These are phyloP conservation scores for Drosophila mimetica DNA, from an alignment of 2,888 invertebrate genomes.

Conservation along the genomic window DNA sequence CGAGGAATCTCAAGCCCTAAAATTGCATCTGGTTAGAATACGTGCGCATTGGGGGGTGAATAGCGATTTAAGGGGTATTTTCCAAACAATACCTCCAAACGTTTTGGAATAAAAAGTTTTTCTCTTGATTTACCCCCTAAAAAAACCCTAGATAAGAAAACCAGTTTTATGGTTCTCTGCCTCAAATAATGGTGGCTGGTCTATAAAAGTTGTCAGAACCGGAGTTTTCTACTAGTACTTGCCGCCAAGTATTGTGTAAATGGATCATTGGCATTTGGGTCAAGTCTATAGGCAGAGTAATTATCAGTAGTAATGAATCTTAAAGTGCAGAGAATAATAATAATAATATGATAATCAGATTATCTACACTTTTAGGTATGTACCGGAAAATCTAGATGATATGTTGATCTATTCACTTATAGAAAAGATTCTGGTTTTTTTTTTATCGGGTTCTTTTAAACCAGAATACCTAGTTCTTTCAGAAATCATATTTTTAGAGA, in stretches of 20 bases:
- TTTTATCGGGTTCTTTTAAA: too few relatives aligned
- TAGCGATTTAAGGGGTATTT: neutral
- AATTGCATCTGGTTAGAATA: conserved; percentile 12
- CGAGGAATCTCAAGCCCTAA: neutral
- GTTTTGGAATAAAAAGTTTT: neutral
- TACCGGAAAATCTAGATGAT: conserved; percentile 2
- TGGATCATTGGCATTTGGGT: conserved; percentile 5
- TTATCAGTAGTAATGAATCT: conserved; percentile 6
- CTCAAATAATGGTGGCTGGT: neutral
- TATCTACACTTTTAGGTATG: neutral
- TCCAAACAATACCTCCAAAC: neutral
- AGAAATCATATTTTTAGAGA: too few relatives aligned
- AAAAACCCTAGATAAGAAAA: neutral
- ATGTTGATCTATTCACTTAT: too few relatives aligned
- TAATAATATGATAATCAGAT: neutral
- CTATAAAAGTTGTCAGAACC: neutral
- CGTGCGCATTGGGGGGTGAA: conserved; percentile 7
- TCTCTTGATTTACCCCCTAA: neutral
- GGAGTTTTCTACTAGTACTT: conserved; percentile 1
- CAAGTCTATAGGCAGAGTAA: neutral
- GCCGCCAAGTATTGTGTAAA: neutral
- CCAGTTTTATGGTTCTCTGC: neutral
- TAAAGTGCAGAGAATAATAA: neutral
- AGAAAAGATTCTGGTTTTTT: too few relatives aligned
- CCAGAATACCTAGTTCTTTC: too few relatives aligned